phyloP scores from a whole-genome alignment of 2,888 invertebrate species.

The Epinotia brunnichana region DNA sequence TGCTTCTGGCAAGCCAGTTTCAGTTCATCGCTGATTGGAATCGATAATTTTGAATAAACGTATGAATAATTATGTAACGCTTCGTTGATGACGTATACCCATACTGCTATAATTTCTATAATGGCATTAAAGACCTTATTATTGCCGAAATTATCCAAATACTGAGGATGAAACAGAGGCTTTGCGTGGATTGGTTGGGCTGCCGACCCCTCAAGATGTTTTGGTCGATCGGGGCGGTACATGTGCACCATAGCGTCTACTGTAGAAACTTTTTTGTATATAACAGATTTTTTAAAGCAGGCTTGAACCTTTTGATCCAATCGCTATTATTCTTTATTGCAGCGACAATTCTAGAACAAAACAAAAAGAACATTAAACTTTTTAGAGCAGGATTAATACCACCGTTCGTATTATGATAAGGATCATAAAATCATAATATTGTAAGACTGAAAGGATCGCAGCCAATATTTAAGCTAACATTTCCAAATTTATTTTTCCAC shows the following conservation, averaged over 20 bases:
- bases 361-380: not conserved
- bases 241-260: not conserved
- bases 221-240: not conserved
- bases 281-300: not conserved
- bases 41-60: conserved; percentile 16
- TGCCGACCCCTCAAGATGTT: not conserved
- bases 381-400: not conserved
- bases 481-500: no score
- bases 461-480: no score
- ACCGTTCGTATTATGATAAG: not conserved
- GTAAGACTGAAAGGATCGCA: no score
- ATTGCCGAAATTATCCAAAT: not conserved
- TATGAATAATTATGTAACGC: conserved; percentile 19
- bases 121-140: conserved; percentile 26
- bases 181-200: not conserved
- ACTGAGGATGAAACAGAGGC: not conserved
- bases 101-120: conserved; percentile 31
- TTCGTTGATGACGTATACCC: conserved; percentile 28
- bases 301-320: not conserved
- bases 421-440: no score
- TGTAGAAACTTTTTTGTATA: not conserved
- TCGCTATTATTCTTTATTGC: not conserved
- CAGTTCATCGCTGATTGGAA: not conserved
- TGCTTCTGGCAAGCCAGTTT: conserved; percentile 16
- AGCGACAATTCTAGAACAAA: not conserved